A percentile compares a stretch with the other conserved stretches of the same genome.
Conservation (phyloP, 2,888 invertebrate genomes). For the Apantesis nais region DNA sequence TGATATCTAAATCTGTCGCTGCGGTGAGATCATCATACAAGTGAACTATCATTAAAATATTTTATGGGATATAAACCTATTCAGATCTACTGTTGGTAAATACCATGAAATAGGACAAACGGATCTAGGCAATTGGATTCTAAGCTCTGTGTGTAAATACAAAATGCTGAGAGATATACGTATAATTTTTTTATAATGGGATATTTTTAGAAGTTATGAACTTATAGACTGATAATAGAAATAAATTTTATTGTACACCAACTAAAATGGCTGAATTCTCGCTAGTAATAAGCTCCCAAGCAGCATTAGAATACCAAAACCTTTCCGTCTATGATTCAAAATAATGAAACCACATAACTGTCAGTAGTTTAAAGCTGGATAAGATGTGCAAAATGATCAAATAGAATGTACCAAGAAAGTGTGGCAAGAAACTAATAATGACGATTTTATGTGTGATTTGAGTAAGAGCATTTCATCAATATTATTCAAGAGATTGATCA, state of each 20-base stretch:
- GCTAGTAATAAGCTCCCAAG: neutral
- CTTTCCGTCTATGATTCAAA: neutral
- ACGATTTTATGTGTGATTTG: neutral
- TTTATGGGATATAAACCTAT: constrained; percentile 29
- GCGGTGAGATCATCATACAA: constrained; percentile 58
- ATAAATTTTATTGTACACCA: no score
- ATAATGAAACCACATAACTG: neutral
- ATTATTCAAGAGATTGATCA: no score
- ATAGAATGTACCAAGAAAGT: no score
- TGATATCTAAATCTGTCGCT: constrained; percentile 65
- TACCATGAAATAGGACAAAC: constrained; percentile 17
- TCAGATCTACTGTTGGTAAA: constrained; percentile 18
- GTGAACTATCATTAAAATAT: constrained; percentile 30
- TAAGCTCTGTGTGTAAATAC: neutral
- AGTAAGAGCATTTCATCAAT: neutral
- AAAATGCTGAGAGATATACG: neutral
- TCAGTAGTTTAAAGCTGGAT: neutral
- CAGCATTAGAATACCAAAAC: neutral
- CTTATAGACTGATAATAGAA: no score
- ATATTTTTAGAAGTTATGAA: no score
- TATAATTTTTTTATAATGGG: neutral
- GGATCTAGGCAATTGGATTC: constrained; percentile 2
- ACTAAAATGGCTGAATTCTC: neutral
- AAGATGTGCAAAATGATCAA: neutral
- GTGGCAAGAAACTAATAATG: neutral